Base-by-base conservation (phyloP, 1,140 invertebrate genomes). In the Drosophila lacertosa region DNA sequence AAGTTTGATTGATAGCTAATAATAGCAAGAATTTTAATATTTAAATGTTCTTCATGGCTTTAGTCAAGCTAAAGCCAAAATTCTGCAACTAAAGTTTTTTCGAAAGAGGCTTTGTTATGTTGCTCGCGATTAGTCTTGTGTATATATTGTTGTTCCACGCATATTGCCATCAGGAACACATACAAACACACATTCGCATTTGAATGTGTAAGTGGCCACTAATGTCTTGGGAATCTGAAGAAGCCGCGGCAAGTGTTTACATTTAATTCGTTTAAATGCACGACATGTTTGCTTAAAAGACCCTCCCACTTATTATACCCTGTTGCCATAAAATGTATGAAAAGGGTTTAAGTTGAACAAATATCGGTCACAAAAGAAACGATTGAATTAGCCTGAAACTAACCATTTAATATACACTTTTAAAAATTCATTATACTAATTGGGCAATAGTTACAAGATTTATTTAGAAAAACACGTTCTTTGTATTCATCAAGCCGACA, bases 251-350 rank as follows among this genome's bases (percentile, higher is more conserved):
- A 62, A 62, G 24, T 71, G 68, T 71, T 71, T 71, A 51, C 63
- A 54, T 71, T 71, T 71, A 71, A 71, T 71, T 71, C 62, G 45
- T 53, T 53, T 37, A 58, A 66, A 71, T 71, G 47, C 39, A 37
- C 67, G 51, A 50, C 50, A 58, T 66, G 62, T 71, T 66, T 71
- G 47, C 32, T 33, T 55, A 20, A 53, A 42, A 57, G 15, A 33
- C 54, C 13, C n/a, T 48, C 10, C n/a, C 58, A 54, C 35, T 63
- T 53, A 29, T 24, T 51, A 26, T 37, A 54, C 50, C 20, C 50
- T 37, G 48, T 35, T 35, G 5, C 7, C 22, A 26, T 9, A 24
- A 16, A 18, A 15, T 11, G 15, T 7, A 15, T 32, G 6, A 26
- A 29, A 29, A 32, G 45, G 9, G 20, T 5, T 15, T 45, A 26